Conservation (phyloP, 2,888 invertebrate genomes). For the Drosophila siamana region DNA sequence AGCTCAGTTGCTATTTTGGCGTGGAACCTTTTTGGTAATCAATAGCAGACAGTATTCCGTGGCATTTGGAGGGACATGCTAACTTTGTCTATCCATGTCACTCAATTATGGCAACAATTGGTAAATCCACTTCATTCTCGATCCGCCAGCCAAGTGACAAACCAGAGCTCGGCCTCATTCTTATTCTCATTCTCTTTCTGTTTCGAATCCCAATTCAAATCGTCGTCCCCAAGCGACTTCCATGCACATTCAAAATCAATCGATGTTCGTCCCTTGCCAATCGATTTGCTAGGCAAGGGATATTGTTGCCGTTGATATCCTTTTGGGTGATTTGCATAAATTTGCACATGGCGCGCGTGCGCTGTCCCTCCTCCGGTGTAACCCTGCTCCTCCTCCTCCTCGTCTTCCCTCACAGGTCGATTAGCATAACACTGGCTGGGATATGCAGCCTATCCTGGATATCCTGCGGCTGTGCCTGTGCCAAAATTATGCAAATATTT, state of each 20-base stretch:
- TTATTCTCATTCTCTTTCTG: conserved; percentile 3
- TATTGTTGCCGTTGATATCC: conserved; percentile 39
- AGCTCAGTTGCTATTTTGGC: conserved; percentile 60
- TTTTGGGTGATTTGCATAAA: conserved; percentile 72
- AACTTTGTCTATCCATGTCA: conserved; percentile 66
- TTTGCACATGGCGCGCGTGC: conserved; percentile 66
- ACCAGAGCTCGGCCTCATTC: conserved; percentile 43
- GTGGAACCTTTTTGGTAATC: conserved; percentile 62
- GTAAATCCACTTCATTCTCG: conserved; percentile 71
- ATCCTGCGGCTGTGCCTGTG: conserved; percentile 62
- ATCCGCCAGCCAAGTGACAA: conserved; percentile 75
- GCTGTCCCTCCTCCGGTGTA: conserved; percentile 30
- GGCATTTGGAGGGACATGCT: conserved; percentile 8
- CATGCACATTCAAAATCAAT: conserved; percentile 56
- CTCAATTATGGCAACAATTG: conserved; percentile 80
- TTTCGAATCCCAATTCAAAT: neutral
- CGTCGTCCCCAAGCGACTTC: neutral
- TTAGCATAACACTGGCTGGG: conserved; percentile 81
- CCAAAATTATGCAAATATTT: conserved; percentile 79
- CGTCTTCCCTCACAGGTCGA: conserved; percentile 70
- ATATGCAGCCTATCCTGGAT: conserved; percentile 25
- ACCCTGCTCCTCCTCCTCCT: conserved; percentile 36
- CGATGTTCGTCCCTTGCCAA: conserved; percentile 60
- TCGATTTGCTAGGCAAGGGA: conserved; percentile 55
- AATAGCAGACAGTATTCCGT: conserved; percentile 24